Evolutionary conservation across 2,113 vertebrate genomes (phyloP).

Genomic region (Elanus axillaris): DNA sequence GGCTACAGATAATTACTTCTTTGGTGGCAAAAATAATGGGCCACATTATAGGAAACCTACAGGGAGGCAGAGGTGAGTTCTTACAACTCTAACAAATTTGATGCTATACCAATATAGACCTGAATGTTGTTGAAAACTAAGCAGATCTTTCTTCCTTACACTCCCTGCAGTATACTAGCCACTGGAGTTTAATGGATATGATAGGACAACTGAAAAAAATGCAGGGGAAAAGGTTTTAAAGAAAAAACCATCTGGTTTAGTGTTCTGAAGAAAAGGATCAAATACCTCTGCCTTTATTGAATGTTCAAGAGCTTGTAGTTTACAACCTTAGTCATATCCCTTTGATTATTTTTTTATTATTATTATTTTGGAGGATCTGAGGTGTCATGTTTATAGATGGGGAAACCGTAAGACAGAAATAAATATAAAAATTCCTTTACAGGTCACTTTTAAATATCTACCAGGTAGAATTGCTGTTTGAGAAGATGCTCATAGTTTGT

Average conservation of each 20-base stretch:
- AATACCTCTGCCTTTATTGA: neutral
- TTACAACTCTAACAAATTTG: neutral
- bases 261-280: neutral
- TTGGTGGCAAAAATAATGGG: neutral
- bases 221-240: neutral
- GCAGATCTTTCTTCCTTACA: neutral
- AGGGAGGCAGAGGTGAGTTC: neutral
- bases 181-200: neutral
- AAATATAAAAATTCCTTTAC: neutral
- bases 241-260: neutral
- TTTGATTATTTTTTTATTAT: neutral
- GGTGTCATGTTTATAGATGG: neutral
- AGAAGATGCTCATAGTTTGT: constrained; percentile 51
- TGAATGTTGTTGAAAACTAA: neutral
- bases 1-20: neutral
- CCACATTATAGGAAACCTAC: neutral
- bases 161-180: neutral
- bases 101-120: neutral
- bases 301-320: neutral
- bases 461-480: constrained; percentile 9
- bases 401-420: neutral
- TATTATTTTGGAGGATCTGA: neutral
- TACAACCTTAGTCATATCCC: neutral
- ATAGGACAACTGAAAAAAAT: neutral
- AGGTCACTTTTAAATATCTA: neutral